A percentile compares a stretch with the other conserved stretches of the same genome.
Conservation (phyloP, 2,797 vertebrate species). For the Spheniscus humboldti region DNA sequence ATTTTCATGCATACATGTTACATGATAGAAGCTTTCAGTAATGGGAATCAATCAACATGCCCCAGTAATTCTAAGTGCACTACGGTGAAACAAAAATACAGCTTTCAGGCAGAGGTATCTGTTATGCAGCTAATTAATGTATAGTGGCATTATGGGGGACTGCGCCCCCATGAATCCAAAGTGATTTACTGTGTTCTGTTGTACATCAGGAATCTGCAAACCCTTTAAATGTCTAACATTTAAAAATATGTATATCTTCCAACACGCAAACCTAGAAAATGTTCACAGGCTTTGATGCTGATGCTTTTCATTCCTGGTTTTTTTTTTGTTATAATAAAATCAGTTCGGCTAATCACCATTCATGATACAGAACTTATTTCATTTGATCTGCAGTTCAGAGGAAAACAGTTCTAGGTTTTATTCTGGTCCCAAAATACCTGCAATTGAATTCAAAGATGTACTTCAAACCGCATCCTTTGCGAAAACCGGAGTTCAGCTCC, state of each 20-base stretch:
- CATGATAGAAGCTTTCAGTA: background rate
- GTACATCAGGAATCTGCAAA: background rate
- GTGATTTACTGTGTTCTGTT: background rate
- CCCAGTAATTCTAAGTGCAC: background rate
- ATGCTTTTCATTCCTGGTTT: background rate
- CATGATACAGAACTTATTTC: background rate
- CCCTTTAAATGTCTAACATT: constrained; percentile 9
- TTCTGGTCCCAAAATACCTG: constrained; percentile 2
- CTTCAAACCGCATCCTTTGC: background rate
- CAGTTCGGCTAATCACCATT: constrained; percentile 9
- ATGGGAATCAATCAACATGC: background rate
- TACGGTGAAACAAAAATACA: background rate
- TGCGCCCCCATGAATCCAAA: background rate
- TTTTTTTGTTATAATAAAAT: background rate
- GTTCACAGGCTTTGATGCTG: background rate
- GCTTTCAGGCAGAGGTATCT: background rate
- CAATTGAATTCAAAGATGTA: background rate
- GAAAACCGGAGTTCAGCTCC: background rate
- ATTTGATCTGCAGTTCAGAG: background rate
- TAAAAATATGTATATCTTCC: background rate
- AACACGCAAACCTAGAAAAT: background rate
- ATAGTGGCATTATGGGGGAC: background rate
- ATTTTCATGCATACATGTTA: background rate
- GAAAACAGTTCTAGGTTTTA: background rate
- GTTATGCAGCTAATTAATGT: background rate